Evolutionary conservation across 2,888 invertebrate species (phyloP).

Genomic region (Orthosia gracilis): DNA sequence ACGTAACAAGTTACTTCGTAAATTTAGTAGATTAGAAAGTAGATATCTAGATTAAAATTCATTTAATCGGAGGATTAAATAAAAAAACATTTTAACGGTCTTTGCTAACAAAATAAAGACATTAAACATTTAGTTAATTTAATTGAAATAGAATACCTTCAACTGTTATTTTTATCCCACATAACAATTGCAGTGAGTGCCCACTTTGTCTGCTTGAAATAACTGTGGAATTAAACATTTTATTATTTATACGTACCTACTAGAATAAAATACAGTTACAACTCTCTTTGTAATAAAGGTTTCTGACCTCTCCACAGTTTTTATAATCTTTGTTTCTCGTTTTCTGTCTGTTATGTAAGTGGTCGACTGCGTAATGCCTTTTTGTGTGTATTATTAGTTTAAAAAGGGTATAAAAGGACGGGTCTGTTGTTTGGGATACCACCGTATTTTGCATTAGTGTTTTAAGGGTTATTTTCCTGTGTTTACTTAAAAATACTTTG

Average conservation of each 20-base stretch:
- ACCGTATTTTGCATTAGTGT: not conserved
- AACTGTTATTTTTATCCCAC: constrained; percentile 5
- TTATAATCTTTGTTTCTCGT: constrained; percentile 24
- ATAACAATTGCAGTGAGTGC: constrained; percentile 11
- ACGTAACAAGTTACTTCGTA: too few relatives aligned
- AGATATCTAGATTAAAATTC: not conserved
- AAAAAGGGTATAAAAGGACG: constrained; percentile 9
- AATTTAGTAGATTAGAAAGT: too few relatives aligned
- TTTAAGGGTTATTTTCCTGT: constrained; percentile 1
- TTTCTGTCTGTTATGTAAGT: constrained; percentile 25
- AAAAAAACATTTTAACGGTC: not conserved
- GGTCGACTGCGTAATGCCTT: constrained; percentile 22
- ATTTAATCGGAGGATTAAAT: not conserved
- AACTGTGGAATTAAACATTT: constrained; percentile 18
- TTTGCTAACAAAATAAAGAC: not conserved
- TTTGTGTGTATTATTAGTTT: constrained; percentile 25
- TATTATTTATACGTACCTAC: constrained; percentile 3
- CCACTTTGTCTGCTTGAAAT: not conserved
- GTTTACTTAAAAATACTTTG: not conserved
- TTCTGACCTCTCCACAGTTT: constrained; percentile 14
- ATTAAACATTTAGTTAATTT: not conserved
- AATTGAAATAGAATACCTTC: constrained; percentile 3
- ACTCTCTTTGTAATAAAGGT: constrained; percentile 24
- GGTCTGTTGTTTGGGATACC: not conserved
- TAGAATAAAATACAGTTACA: constrained; percentile 17